Evolutionary conservation across 2,888 invertebrate genomes (phyloP), one percentile per base, ranked within the genome.

Genomic region (Drosophila quinaria): DNA sequence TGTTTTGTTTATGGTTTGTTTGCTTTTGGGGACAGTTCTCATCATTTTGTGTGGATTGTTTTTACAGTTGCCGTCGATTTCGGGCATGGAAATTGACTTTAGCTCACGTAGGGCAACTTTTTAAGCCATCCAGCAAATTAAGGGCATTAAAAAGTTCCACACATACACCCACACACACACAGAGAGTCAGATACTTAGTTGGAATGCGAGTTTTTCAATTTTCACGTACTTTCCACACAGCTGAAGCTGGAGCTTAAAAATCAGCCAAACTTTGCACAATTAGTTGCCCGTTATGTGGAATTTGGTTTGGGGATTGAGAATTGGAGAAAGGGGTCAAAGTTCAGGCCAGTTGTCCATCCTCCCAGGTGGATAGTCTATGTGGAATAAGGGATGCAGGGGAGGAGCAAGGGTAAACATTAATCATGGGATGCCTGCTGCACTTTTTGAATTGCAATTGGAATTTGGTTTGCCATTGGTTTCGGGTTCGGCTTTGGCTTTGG

Each of bases 81-180:
- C 5, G 49, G 64, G 51, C 61, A 81, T 73, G 74, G 63, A 81
- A 73, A 73, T 79, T 79, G 78, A 77, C 81, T 81, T 78, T 65
- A 54, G 42, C 81, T 73, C 79, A 81, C 79, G 82, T 81, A 74
- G 71, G 73, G 73, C 70, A 83, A 87, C 87, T 90, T 87, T 89
- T 89, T 83, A 81, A 81, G 74, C 84, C 74, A 77, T 70, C 66
- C 76, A 71, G 81, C 85, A 90, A 89, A 90, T 87, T 89, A 89
- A 87, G 80, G 80, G 84, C 78, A 89, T 89, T 86, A 87, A 86
- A 86, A 89, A 89, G 85, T 89, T 90, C 31, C 65, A 64, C 62
- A 47, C 52, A 63, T 54, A 44, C 52, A 49, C 63, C 50, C 25
- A 33, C 50, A 56, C 44, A 25, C 29, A 54, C 13, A 33, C 2